Evolutionary conservation across 2,113 vertebrate species (phyloP).

Genomic region (Brachyistius frenatus): DNA sequence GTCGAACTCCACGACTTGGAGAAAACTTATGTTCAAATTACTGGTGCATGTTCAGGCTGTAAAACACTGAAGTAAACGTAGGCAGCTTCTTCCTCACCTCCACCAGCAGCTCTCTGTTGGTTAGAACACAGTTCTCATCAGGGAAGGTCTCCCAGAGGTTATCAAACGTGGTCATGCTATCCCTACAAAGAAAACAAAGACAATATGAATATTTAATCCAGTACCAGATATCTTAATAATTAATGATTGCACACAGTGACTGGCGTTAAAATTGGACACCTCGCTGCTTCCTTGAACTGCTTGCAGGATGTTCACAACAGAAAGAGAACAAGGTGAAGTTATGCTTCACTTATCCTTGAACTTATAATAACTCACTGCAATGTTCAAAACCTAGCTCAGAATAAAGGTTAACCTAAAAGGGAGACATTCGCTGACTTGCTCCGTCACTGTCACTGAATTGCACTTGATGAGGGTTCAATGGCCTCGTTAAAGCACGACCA

Average conservation of each 20-base stretch:
- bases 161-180: conserved; percentile 83
- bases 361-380: conserved; percentile 7
- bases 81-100: conserved; percentile 80
- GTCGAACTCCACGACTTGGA: too few species aligned
- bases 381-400: conserved; percentile 1
- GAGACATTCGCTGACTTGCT: conserved; percentile 35
- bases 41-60: neutral
- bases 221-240: neutral
- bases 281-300: neutral
- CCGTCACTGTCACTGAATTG: neutral
- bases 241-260: neutral
- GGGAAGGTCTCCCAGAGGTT: conserved; percentile 90
- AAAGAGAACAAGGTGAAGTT: conserved; percentile 13
- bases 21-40: too few species aligned
- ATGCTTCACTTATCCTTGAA: conserved; percentile 10
- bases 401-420: conserved; percentile 17
- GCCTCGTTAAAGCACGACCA: conserved; percentile 48
- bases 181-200: conserved; percentile 76
- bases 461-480: conserved; percentile 27
- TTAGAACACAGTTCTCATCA: conserved; percentile 90
- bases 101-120: conserved; percentile 85
- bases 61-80: neutral
- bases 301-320: neutral
- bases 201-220: neutral
- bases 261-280: conserved; percentile 7